Evolutionary conservation across 2,113 vertebrate genomes (phyloP).

Genomic region (Podilymbus podiceps): DNA sequence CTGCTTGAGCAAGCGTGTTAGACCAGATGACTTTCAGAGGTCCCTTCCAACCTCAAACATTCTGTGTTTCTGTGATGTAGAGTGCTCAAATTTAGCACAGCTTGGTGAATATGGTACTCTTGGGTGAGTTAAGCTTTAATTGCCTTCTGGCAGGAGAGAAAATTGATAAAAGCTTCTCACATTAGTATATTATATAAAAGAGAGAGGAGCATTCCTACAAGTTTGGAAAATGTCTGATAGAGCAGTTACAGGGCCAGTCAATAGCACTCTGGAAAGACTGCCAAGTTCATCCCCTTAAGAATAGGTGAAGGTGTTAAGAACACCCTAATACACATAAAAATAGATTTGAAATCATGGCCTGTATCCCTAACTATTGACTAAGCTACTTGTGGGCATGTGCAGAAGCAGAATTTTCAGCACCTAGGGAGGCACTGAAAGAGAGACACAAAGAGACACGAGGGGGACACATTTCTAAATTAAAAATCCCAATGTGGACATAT

Average conservation of each 20-base stretch:
- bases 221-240: background rate
- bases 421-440: background rate
- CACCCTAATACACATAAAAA: background rate
- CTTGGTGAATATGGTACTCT: background rate
- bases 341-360: background rate
- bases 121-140: background rate
- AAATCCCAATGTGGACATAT: background rate
- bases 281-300: background rate
- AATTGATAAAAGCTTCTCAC: background rate
- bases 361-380: background rate
- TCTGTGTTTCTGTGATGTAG: background rate
- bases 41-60: background rate
- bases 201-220: background rate
- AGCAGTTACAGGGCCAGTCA: background rate
- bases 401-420: background rate
- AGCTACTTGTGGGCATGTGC: background rate
- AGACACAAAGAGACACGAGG: background rate
- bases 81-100: background rate
- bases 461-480: background rate
- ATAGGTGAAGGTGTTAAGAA: background rate
- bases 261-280: background rate
- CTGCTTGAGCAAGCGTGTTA: background rate
- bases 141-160: background rate
- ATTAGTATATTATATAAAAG: background rate
- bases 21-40: background rate